Conservation (phyloP, 2,888 invertebrate genomes). For the Diadegma fenestrale region DNA sequence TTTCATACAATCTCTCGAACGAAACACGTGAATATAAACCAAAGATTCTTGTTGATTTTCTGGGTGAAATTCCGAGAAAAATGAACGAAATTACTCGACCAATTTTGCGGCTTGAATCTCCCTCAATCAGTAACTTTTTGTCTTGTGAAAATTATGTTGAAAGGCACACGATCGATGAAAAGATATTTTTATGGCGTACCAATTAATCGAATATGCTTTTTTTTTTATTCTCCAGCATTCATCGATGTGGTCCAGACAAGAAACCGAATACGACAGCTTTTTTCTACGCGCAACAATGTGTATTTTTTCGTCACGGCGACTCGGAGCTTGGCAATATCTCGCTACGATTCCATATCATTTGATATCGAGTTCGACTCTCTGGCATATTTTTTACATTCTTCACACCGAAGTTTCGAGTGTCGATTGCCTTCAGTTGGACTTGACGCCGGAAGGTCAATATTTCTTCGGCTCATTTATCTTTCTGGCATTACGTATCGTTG, state of each 20-base stretch:
- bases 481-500: too few species aligned
- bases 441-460: constrained; percentile 63
- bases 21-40: background rate
- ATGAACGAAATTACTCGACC: background rate
- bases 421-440: constrained; percentile 74
- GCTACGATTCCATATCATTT: constrained; percentile 90
- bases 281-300: constrained; percentile 89
- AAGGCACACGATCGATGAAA: background rate
- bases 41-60: background rate
- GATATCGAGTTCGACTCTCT: constrained; percentile 87
- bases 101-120: background rate
- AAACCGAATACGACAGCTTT: constrained; percentile 91
- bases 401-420: constrained; percentile 86
- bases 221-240: constrained; percentile 78
- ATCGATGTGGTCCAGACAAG: constrained; percentile 87
- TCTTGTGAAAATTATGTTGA: background rate
- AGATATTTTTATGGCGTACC: background rate
- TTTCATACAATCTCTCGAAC: background rate
- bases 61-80: constrained; percentile 31
- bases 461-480: background rate
- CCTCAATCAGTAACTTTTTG: background rate
- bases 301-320: constrained; percentile 89
- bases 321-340: constrained; percentile 93
- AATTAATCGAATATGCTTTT: background rate
- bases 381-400: constrained; percentile 89